Evolutionary conservation across 2,888 invertebrate genomes (phyloP).

Genomic region (Conchocele bisecta): DNA sequence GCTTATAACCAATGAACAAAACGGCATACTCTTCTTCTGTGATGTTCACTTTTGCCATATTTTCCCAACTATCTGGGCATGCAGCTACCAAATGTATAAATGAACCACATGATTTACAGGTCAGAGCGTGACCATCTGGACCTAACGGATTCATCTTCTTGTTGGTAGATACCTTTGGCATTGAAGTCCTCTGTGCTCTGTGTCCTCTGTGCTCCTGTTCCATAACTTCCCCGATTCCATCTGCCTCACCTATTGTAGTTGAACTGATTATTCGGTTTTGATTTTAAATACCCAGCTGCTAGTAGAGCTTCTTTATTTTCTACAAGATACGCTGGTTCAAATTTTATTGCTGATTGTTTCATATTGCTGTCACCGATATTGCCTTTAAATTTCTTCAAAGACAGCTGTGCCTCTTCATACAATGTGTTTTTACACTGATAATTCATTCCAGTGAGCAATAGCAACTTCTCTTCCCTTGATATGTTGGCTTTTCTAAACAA

Average conservation of each 20-base stretch:
- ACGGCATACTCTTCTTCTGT: constrained; percentile 40
- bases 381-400: not conserved
- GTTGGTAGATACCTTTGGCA: too few relatives aligned
- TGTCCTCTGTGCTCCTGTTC: too few relatives aligned
- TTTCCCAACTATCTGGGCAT: constrained; percentile 54
- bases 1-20: constrained; percentile 41
- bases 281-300: constrained; percentile 14
- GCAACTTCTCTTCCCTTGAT: not conserved
- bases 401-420: constrained; percentile 7
- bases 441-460: constrained; percentile 4
- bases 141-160: constrained; percentile 28
- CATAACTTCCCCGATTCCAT: too few relatives aligned
- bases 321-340: constrained; percentile 6
- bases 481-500: constrained; percentile 3
- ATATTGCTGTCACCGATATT: not conserved
- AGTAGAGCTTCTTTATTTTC: constrained; percentile 15
- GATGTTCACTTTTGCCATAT: constrained; percentile 29
- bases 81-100: constrained; percentile 32
- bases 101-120: constrained; percentile 45
- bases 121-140: constrained; percentile 25
- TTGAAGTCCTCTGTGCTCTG: too few relatives aligned
- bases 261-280: too few relatives aligned
- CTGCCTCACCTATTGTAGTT: too few relatives aligned
- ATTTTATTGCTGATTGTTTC: not conserved
- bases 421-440: not conserved